Evolutionary conservation across 2,113 vertebrate species (phyloP).

Genomic region (Scytalopus superciliaris): DNA sequence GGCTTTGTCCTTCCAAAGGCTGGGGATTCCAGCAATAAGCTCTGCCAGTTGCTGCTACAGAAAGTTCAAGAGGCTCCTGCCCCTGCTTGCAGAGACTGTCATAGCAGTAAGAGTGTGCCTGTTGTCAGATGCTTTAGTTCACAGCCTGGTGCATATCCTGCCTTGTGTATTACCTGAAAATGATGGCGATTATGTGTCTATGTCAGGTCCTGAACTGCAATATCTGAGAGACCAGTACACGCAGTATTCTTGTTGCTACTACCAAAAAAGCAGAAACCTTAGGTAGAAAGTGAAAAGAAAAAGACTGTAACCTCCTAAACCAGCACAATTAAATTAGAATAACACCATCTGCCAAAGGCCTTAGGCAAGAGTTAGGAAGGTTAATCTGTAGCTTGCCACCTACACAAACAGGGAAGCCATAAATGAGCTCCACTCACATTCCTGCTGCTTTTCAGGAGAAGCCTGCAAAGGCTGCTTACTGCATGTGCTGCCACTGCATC

Average conservation of each 20-base stretch:
- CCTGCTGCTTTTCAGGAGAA: not conserved
- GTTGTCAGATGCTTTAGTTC: not conserved
- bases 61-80: not conserved
- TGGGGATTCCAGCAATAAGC: not conserved
- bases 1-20: not conserved
- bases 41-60: not conserved
- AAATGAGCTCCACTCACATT: not conserved
- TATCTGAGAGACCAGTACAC: not conserved
- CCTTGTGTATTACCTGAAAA: not conserved
- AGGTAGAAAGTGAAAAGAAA: not conserved
- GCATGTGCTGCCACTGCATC: not conserved
- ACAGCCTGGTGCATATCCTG: not conserved
- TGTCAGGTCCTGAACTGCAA: not conserved
- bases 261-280: not conserved
- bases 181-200: not conserved
- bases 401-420: not conserved
- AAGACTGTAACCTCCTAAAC: not conserved
- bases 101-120: not conserved
- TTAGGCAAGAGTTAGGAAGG: not conserved
- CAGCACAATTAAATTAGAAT: not conserved
- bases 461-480: not conserved
- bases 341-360: not conserved
- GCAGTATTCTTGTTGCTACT: not conserved
- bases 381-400: not conserved
- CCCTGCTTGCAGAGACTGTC: not conserved